Percentiles rank a stretch among this genome's conserved stretches.
Evolutionary conservation across 1,140 invertebrate genomes (phyloP).

Genomic region (Trachymyrmex cornetzi): DNA sequence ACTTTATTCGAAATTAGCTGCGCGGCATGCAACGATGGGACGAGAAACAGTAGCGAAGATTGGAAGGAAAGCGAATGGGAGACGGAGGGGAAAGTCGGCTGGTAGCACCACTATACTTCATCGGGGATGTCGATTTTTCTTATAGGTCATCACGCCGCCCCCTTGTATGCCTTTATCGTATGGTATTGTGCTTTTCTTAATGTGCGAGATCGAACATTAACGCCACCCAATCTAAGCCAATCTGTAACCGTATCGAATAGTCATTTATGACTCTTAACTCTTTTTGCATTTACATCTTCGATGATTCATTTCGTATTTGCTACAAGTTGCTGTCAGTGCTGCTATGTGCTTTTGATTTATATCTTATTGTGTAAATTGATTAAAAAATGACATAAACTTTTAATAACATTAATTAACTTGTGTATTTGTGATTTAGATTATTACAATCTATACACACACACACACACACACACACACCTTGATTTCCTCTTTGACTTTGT

Average conservation of each 20-base stretch:
- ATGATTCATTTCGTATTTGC: slow-evolving; percentile 20
- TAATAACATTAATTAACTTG: neutral
- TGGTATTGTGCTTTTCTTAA: slow-evolving; percentile 82
- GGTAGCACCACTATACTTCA: slow-evolving; percentile 67
- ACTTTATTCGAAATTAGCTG: slow-evolving; percentile 81
- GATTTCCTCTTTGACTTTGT: neutral
- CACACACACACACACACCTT: too few species aligned
- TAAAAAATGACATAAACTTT: neutral
- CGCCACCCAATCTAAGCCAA: slow-evolving; percentile 74
- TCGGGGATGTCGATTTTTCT: slow-evolving; percentile 84
- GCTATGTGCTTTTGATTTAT: neutral
- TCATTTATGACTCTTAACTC: neutral
- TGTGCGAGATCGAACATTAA: slow-evolving; percentile 80
- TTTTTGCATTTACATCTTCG: neutral
- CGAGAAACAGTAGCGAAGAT: slow-evolving; percentile 47
- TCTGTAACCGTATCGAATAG: slow-evolving; percentile 27
- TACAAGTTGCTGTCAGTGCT: neutral
- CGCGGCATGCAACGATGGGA: slow-evolving; percentile 75
- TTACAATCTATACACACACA: neutral
- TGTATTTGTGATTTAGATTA: neutral
- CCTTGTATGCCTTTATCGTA: slow-evolving; percentile 78
- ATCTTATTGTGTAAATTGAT: neutral
- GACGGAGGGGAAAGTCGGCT: slow-evolving; percentile 16
- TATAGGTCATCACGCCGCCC: slow-evolving; percentile 79
- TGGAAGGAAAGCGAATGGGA: slow-evolving; percentile 48